Evolutionary conservation across 2,888 invertebrate genomes (phyloP).

Genomic region (Linnaemya vulpina): DNA sequence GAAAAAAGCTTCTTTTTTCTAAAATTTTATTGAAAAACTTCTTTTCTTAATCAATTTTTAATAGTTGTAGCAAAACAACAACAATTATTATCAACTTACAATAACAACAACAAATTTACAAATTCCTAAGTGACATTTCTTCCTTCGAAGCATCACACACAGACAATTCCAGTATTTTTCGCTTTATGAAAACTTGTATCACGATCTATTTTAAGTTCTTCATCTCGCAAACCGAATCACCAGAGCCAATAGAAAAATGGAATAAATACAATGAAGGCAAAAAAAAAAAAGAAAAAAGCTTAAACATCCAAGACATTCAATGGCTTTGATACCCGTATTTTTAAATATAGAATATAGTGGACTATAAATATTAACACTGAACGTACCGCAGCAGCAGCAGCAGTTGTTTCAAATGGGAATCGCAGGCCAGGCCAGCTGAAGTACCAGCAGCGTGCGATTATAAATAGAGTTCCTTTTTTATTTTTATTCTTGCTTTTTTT

Average conservation of each 20-base stretch:
- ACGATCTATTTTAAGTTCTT: conserved; percentile 59
- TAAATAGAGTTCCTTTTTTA: background rate
- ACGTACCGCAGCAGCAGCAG: conserved; percentile 25
- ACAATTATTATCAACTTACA: background rate
- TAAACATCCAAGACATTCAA: conserved; percentile 18
- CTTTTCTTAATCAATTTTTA: background rate
- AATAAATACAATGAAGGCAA: conserved; percentile 35
- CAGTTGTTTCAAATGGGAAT: conserved; percentile 15
- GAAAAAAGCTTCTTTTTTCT: background rate
- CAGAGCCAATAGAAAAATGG: conserved; percentile 32
- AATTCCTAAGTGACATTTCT: conserved; percentile 60
- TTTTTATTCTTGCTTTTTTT: background rate
- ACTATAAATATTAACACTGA: conserved; percentile 66
- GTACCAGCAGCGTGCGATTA: background rate
- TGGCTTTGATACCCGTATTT: conserved; percentile 5
- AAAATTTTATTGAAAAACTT: background rate
- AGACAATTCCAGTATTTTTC: background rate
- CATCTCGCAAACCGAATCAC: conserved; percentile 32
- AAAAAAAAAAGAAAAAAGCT: background rate
- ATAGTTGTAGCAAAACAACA: background rate
- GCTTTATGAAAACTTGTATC: conserved; percentile 49
- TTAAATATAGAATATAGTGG: conserved; percentile 49
- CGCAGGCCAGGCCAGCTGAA: conserved; percentile 23
- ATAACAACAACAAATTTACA: conserved; percentile 39
- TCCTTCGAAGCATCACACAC: conserved; percentile 12